These are phyloP conservation scores for Drosophila repletoides DNA, from an alignment of 1,140 invertebrate species.

Conservation along the genomic window DNA sequence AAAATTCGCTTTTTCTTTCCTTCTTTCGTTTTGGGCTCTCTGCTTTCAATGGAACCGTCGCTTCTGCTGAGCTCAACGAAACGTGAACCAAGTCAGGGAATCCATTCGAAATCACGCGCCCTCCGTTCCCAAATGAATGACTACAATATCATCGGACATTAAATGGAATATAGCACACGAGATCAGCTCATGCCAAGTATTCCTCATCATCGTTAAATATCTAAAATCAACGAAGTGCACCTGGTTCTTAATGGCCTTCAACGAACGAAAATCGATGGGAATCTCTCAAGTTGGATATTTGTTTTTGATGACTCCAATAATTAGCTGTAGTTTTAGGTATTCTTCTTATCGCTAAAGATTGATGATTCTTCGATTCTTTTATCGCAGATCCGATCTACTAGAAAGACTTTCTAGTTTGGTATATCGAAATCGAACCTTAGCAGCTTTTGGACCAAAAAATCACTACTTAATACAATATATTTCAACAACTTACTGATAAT, in stretches of 20 bases:
- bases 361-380: too few species aligned
- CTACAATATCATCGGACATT: background rate
- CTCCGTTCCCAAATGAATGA: conserved; percentile 19
- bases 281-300: too few species aligned
- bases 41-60: conserved; percentile 60
- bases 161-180: conserved; percentile 15
- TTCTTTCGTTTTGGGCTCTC: conserved; percentile 29
- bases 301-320: too few species aligned
- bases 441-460: too few species aligned
- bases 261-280: background rate
- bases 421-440: too few species aligned
- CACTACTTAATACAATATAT: too few species aligned
- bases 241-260: too few species aligned
- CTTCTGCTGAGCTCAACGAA: conserved; percentile 53
- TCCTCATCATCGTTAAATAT: background rate
- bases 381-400: too few species aligned
- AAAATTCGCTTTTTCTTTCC: conserved; percentile 10
- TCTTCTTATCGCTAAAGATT: too few species aligned
- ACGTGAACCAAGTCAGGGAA: conserved; percentile 35
- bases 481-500: too few species aligned
- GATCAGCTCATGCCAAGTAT: conserved; percentile 33
- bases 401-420: too few species aligned
- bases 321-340: too few species aligned
- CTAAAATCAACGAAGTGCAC: background rate
- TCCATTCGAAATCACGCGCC: conserved; percentile 55